Percentiles rank a stretch among this genome's conserved stretches.
Conservation (phyloP, 2,113 vertebrate genomes). For the Chlorodrepanis virens region DNA sequence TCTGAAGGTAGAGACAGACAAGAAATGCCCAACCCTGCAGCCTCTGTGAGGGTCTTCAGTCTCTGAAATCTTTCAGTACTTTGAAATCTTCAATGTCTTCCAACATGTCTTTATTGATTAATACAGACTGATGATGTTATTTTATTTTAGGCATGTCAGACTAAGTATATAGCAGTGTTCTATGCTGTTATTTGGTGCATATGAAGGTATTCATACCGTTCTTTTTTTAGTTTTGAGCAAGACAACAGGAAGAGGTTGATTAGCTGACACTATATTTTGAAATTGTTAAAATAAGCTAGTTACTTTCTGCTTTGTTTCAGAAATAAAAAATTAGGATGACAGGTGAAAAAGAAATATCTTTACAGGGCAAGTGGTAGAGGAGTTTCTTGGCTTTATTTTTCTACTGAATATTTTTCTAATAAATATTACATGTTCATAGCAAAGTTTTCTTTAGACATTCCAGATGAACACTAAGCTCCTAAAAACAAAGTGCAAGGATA, state of each 20-base stretch:
- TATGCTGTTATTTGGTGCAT: not conserved
- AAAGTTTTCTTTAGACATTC: not conserved
- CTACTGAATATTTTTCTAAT: not conserved
- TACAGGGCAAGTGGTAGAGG: fast-evolving
- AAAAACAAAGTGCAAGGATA: not conserved
- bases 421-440: not conserved
- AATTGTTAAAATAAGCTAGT: not conserved
- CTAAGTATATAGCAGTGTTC: not conserved
- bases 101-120: not conserved
- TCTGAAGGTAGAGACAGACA: not conserved
- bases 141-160: not conserved
- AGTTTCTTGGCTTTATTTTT: not conserved
- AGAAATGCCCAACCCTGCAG: not conserved
- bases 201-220: not conserved
- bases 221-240: not conserved
- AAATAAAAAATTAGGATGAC: not conserved
- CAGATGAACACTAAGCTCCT: not conserved
- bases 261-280: not conserved
- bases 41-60: not conserved
- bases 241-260: not conserved
- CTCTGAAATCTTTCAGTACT: not conserved
- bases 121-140: not conserved
- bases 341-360: not conserved
- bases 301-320: not conserved
- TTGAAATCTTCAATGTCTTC: not conserved